Evolutionary conservation across 2,888 invertebrate species (phyloP), one percentile per base, ranked within the genome.

Genomic region (Philereme transversata): DNA sequence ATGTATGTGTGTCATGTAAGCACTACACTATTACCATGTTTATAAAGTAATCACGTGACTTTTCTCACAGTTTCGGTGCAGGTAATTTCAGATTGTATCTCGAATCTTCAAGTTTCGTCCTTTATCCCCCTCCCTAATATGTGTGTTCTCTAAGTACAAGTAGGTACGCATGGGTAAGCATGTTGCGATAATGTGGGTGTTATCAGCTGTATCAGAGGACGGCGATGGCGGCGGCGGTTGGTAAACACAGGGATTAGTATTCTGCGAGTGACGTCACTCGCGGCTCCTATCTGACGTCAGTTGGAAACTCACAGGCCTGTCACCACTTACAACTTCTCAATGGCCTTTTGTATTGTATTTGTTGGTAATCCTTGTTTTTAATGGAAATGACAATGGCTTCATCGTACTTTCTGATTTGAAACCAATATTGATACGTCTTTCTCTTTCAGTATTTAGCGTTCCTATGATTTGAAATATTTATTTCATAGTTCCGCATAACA

Each of bases 221-320:
- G 47, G 10, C n/a, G 47, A 22, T 22, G 41, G 33, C 51, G 47
- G 10, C n/a, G 7, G n/a, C 35, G 49, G 38, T 3, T 8, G 56
- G 34, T 33, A 46, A 46, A 40, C 51, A 46, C 4, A 51, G 22
- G 58, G 52, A 49, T 58, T 49, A 53, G 58, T 48, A 51, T 57
- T 48, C 51, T 9, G 48, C 51, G 58, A 45, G 57, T 57, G 57
- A 57, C 58, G 52, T 58, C 58, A 58, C 58, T 43, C 41, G 40
- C 35, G 6, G 44, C 51, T 43, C 38, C 44, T 38, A 51, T 50
- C 51, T 34, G 11, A 36, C 50, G 38, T 56, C 49, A 44, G 11
- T 44, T 38, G 9, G 44, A n/a, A n/a, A 44, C 40, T 45, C 40
- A 36, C 58, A 53, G 48, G 47, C 48, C 52, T 48, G 58, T 48